Evolutionary conservation across 92 coral and sea anemone species (phyloP), one percentile per base, ranked within the genome.

Genomic region (Palythoa grandis): DNA sequence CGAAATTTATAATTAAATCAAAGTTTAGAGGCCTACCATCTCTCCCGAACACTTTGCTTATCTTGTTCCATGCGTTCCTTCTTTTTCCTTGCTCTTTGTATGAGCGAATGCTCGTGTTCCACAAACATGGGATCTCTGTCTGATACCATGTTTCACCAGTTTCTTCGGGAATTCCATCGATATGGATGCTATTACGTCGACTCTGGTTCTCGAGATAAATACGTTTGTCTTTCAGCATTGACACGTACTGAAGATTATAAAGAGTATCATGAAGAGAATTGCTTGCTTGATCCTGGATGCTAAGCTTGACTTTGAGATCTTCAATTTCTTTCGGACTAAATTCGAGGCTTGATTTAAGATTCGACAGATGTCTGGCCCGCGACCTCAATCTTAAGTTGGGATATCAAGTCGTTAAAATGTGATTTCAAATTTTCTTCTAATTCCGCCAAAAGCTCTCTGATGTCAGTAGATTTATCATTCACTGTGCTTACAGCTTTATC

Each of bases 61-160:
- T 84, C 13, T 58, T 84, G 77, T 39, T 71, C 87, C 87, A 84
- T 6, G 87, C 70, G 63, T 70, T 83, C 43, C 54, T 83, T 65
- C 76, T 69, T 50, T 43, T 43, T 43, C 50, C 9, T 5, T 43
- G 50, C 50, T 43, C 50, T 43, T 43, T 43, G 9, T 43, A 43
- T 5, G 9, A 43, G 50, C 50, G 7, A 43, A 43, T 43, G 50
- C 50, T 43, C 9, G 9, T 43, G 7, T 43, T 43, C 50, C 7
- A 43, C 50, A 43, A 8, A 58, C 20, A 58, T n/a, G n/a, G n/a
- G n/a, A n/a, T n/a, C n/a, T n/a, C n/a, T n/a, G n/a, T n/a, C n/a
- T n/a, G n/a, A n/a, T n/a, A n/a, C n/a, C n/a, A n/a, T n/a, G n/a
- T n/a, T n/a, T n/a, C n/a, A n/a, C n/a, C n/a, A n/a, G n/a, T n/a